phyloP scores from a whole-genome alignment of 2,888 invertebrate genomes.

The Aspidiotus rigidus region DNA sequence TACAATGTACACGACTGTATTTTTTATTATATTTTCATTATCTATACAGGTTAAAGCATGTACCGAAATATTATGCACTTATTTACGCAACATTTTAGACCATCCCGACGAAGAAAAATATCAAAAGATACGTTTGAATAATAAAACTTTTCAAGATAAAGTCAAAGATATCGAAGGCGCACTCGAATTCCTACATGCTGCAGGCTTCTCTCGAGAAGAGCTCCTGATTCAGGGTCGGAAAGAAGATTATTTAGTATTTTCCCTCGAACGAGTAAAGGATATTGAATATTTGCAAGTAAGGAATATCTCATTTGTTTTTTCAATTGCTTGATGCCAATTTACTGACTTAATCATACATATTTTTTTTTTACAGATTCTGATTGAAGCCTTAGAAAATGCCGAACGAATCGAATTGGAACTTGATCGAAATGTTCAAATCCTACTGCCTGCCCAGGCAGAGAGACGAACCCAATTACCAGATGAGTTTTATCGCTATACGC shows the following conservation, averaged over 20 bases:
- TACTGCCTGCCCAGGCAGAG: constrained; percentile 66
- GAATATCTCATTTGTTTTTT: constrained; percentile 25
- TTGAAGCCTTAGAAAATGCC: constrained; percentile 67
- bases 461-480: constrained; percentile 61
- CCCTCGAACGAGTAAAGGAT: constrained; percentile 50
- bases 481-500: constrained; percentile 71
- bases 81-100: constrained; percentile 79
- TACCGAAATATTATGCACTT: constrained; percentile 76
- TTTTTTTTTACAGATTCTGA: constrained; percentile 48
- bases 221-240: constrained; percentile 52
- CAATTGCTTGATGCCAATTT: constrained; percentile 37
- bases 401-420: constrained; percentile 74
- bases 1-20: too few species aligned
- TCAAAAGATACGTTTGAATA: constrained; percentile 76
- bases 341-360: neutral
- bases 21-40: constrained; percentile 16
- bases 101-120: constrained; percentile 82
- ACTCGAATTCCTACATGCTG: constrained; percentile 67
- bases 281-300: constrained; percentile 48
- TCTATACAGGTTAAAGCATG: constrained; percentile 60
- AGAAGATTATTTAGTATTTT: constrained; percentile 61
- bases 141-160: constrained; percentile 71
- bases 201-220: constrained; percentile 63
- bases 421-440: constrained; percentile 76
- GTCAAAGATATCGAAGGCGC: constrained; percentile 72